Base-by-base conservation (phyloP, 2,113 vertebrate species). In the Plectropomus leopardus region DNA sequence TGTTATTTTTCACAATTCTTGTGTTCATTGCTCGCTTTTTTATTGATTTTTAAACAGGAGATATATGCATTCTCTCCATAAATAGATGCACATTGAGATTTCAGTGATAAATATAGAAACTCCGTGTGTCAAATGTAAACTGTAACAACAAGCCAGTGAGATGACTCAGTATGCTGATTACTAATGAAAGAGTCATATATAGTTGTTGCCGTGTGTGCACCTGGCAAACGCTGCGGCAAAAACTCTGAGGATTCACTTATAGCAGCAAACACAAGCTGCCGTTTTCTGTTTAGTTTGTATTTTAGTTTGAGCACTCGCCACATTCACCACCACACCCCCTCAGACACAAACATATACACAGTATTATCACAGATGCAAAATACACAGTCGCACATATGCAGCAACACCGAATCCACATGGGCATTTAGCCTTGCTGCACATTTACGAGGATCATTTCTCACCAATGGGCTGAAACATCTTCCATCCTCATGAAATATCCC, bases 391-490 rank as follows among this genome's bases (percentile, higher is more conserved):
- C 67, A 80, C 51, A 57, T n/a, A 57, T 23, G 15, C 63, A 64
- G 57, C 53, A 76, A 47, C 73, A 72, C 61, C 53, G 66, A 60
- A 66, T 64, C 72, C 77, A 72, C 88, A 59, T 63, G 65, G 85
- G 90, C 69, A 59, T 87, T 84, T 71, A 66, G 66, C 80, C 55
- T 69, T 75, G 1, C 68, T 2, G 55, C 63, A 36, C 57, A 70
- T 54, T 76, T 78, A 88, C 26, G n/a, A 86, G 83, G 79, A 70
- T 71, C 70, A 74, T 82, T 88, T 83, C 86, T 85, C 36, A 32
- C 76, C 75, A 65, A 24, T 3, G 14, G 76, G 28, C 53, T 53
- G 51, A 81, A 72, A 86, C 70, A 69, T 85, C 74, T 58, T 70
- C 71, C 26, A n/a, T 83, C 54, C 63, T 76, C 53, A 28, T 64